A percentile compares a stretch with the other conserved stretches of the same genome.
Conservation (phyloP, 1,140 invertebrate genomes). For the Listronotus oregonensis region DNA sequence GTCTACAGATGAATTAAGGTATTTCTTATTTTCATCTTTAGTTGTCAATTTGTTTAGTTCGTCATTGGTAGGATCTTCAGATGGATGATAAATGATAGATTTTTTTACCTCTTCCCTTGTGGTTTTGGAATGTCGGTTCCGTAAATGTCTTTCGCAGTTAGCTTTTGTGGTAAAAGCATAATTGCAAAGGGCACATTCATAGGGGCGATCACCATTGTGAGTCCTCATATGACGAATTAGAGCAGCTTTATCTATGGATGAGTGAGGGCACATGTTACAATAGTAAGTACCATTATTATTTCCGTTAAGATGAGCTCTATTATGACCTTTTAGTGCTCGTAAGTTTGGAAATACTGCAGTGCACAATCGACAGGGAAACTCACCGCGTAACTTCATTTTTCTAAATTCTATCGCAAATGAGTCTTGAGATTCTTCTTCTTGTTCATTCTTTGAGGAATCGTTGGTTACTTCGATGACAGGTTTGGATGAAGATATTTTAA, state of each 20-base stretch:
- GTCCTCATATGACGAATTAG: conserved; percentile 87
- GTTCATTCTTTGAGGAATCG: conserved; percentile 48
- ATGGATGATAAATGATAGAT: conserved; percentile 83
- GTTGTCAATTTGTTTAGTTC: conserved; percentile 63
- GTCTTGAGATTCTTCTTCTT: conserved; percentile 80
- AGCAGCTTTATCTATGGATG: conserved; percentile 87
- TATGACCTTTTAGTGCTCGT: conserved; percentile 88
- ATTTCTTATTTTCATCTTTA: conserved; percentile 60
- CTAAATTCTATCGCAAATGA: conserved; percentile 79
- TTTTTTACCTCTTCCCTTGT: conserved; percentile 84
- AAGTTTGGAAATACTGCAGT: conserved; percentile 83
- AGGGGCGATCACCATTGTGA: conserved; percentile 93
- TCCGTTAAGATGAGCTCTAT: conserved; percentile 73
- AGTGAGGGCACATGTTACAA: conserved; percentile 91
- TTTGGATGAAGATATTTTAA: conserved; percentile 55
- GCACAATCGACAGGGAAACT: conserved; percentile 88
- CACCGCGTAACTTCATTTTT: conserved; percentile 83
- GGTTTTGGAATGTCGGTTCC: conserved; percentile 86
- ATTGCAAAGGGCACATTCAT: conserved; percentile 90
- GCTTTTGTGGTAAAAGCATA: conserved; percentile 96
- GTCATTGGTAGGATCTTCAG: conserved; percentile 78
- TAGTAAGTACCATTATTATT: conserved; percentile 77
- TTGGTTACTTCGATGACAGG: conserved; percentile 17
- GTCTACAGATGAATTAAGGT: conserved; percentile 41
- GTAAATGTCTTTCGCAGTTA: conserved; percentile 86